These are phyloP conservation scores for Peromyscus polionotus DNA, from an alignment of 2,113 vertebrate genomes.

Conservation along the genomic window DNA sequence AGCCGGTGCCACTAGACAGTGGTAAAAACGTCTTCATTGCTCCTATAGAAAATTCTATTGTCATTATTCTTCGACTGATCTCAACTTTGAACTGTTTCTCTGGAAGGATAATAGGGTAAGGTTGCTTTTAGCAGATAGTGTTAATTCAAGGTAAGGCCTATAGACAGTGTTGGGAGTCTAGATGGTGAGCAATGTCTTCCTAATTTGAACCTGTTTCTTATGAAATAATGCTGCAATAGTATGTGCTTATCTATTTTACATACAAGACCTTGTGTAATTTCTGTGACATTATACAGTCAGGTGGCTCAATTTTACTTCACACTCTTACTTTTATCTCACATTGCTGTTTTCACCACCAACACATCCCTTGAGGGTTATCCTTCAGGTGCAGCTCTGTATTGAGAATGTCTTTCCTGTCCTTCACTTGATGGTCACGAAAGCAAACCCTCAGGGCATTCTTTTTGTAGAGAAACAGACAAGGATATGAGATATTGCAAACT, in stretches of 20 bases:
- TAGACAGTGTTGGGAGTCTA: slow-evolving; percentile 4
- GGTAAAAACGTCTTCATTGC: background rate
- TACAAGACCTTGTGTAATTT: background rate
- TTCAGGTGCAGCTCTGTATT: slow-evolving; percentile 8
- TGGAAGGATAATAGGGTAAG: background rate
- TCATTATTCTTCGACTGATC: slow-evolving; percentile 56
- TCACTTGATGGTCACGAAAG: background rate
- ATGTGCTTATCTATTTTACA: background rate
- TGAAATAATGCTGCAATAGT: background rate
- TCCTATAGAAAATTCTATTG: slow-evolving; percentile 52
- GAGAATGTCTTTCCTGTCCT: background rate
- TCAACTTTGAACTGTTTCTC: slow-evolving; percentile 53
- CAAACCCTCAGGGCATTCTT: slow-evolving; percentile 20
- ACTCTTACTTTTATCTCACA: no score
- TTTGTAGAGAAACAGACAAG: slow-evolving; percentile 42
- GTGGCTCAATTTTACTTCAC: background rate
- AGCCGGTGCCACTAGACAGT: slow-evolving; percentile 41
- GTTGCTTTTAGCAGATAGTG: slow-evolving; percentile 40
- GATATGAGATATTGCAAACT: slow-evolving; percentile 47
- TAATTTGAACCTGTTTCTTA: background rate
- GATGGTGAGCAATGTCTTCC: background rate
- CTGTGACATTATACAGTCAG: background rate
- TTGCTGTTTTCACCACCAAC: background rate
- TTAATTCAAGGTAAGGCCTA: background rate
- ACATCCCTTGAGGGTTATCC: background rate